Conservation (phyloP, 2,888 invertebrate genomes). For the Brachyptera putata region DNA sequence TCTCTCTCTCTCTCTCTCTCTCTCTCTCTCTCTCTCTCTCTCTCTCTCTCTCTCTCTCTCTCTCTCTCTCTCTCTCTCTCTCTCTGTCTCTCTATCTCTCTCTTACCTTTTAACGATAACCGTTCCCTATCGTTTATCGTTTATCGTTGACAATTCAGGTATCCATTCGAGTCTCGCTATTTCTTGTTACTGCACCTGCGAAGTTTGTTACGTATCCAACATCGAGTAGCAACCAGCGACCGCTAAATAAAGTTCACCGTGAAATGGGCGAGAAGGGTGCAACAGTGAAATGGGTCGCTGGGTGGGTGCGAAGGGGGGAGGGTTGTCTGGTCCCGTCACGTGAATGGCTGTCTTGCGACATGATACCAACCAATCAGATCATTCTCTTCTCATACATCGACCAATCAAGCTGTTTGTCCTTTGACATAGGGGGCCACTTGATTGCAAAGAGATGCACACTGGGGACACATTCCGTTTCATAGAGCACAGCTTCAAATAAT, state of each 20-base stretch:
- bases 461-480: constrained; percentile 10
- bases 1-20: background rate
- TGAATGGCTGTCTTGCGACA: constrained; percentile 13
- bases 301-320: background rate
- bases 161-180: too few species aligned
- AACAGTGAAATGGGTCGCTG: background rate
- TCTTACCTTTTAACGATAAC: too few species aligned
- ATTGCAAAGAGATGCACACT: background rate
- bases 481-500: too few species aligned
- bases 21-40: too few species aligned
- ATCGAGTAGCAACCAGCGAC: background rate
- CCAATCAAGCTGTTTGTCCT: background rate
- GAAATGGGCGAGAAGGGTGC: constrained; percentile 10
- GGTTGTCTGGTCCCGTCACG: background rate
- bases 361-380: background rate
- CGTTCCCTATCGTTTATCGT: too few species aligned
- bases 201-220: too few species aligned
- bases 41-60: too few species aligned
- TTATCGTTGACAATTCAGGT: too few species aligned
- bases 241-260: constrained; percentile 16
- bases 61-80: background rate
- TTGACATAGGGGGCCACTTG: constrained; percentile 7
- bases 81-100: too few species aligned
- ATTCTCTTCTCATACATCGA: background rate
- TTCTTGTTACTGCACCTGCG: too few species aligned